A percentile compares a stretch with the other conserved stretches of the same genome.
These are phyloP conservation scores for Drosophila austrosaltans DNA, from an alignment of 2,888 invertebrate species.

Conservation along the genomic window DNA sequence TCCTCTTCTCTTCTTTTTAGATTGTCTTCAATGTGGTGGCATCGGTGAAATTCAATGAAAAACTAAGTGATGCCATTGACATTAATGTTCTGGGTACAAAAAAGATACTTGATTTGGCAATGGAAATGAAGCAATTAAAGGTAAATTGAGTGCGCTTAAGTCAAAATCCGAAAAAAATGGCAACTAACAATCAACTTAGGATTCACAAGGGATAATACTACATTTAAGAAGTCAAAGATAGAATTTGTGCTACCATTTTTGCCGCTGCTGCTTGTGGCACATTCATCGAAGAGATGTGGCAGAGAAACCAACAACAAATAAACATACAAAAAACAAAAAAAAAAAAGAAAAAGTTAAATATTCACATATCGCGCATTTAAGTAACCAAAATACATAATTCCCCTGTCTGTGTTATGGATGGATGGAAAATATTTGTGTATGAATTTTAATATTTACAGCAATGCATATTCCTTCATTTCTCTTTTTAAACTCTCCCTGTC, in stretches of 20 bases:
- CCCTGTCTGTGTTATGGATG: constrained; percentile 39
- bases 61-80: constrained; percentile 83
- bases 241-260: too few species aligned
- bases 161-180: too few species aligned
- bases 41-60: constrained; percentile 84
- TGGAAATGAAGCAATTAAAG: constrained; percentile 83
- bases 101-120: constrained; percentile 83
- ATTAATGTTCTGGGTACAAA: constrained; percentile 84
- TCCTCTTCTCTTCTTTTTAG: constrained; percentile 55
- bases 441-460: constrained; percentile 65
- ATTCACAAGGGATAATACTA: too few species aligned
- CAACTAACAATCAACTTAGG: too few species aligned
- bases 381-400: constrained; percentile 64
- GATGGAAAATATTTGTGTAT: constrained; percentile 56
- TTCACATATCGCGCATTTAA: constrained; percentile 60
- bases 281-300: background rate
- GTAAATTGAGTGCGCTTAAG: constrained; percentile 54
- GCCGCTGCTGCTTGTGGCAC: background rate
- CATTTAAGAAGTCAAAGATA: too few species aligned
- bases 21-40: constrained; percentile 84
- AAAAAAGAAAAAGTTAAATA: constrained; percentile 43
- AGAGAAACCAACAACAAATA: constrained; percentile 30
- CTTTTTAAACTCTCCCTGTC: constrained; percentile 5
- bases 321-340: constrained; percentile 1
- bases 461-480: constrained; percentile 3